Evolutionary conservation across 2,888 invertebrate genomes (phyloP).

Genomic region (Cantharis flavilabris): DNA sequence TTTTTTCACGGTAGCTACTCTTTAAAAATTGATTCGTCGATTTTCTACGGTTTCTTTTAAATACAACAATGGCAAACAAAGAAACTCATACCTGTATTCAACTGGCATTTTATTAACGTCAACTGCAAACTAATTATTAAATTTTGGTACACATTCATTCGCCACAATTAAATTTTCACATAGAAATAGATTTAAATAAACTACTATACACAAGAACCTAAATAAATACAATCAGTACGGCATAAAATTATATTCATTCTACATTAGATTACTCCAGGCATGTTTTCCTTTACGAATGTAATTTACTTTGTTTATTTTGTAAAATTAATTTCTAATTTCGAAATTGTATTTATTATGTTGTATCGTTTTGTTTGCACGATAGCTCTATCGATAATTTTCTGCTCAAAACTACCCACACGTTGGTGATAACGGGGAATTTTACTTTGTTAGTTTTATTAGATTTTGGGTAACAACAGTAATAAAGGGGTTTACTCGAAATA

Average conservation of each 20-base stretch:
- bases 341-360: not conserved
- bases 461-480: not conserved
- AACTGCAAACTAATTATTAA: constrained; percentile 5
- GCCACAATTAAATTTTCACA: constrained; percentile 9
- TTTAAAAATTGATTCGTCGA: constrained; percentile 13
- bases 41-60: constrained; percentile 12
- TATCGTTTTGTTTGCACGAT: not conserved
- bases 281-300: not conserved
- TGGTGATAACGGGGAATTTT: not conserved
- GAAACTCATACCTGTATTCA: constrained; percentile 10
- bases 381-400: not conserved
- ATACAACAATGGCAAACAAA: constrained; percentile 11
- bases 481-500: not conserved
- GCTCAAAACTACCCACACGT: not conserved
- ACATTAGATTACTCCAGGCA: not conserved
- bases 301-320: constrained; percentile 1
- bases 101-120: constrained; percentile 2
- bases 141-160: not conserved
- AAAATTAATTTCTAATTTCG: constrained; percentile 1
- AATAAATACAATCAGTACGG: constrained; percentile 11
- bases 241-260: constrained; percentile 14
- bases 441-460: not conserved
- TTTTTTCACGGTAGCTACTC: constrained; percentile 13
- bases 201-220: not conserved
- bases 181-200: constrained; percentile 4